These are phyloP conservation scores for Tipula confusa DNA, from an alignment of 2,888 invertebrate genomes.

Conservation along the genomic window DNA sequence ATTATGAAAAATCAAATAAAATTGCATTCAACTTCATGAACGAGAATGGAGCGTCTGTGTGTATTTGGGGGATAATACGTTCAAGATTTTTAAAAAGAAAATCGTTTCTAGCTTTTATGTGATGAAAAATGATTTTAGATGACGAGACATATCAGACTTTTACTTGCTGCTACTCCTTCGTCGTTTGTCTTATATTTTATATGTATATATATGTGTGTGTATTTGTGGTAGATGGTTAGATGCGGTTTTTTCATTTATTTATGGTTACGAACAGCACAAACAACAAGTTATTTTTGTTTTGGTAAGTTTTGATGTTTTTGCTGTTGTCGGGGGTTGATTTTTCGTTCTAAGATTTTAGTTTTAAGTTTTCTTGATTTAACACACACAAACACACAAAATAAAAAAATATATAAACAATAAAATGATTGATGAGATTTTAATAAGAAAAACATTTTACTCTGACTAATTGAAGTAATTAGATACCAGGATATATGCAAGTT, in stretches of 20 bases:
- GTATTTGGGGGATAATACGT: not conserved
- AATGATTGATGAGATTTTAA: not conserved
- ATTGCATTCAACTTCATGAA: not conserved
- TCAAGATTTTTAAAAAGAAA: not conserved
- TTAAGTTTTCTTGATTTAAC: not conserved
- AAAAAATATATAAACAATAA: not conserved
- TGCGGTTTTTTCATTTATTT: not conserved
- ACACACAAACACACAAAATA: not conserved
- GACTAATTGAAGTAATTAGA: not conserved
- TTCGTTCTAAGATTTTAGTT: not conserved
- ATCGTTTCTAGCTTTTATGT: not conserved
- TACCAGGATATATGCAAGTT: not conserved
- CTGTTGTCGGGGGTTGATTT: not conserved
- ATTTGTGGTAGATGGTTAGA: not conserved
- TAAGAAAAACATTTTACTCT: not conserved
- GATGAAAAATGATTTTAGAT: slow-evolving; percentile 12
- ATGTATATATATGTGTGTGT: not conserved
- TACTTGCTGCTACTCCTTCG: not conserved
- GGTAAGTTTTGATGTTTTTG: not conserved
- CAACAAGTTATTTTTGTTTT: not conserved
- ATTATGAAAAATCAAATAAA: slow-evolving; percentile 25
- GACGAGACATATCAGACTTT: not conserved
- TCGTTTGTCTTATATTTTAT: not conserved
- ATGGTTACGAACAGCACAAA: not conserved
- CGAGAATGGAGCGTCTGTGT: not conserved